Conservation (phyloP, 2,797 vertebrate genomes). For the Valencia hispanica region DNA sequence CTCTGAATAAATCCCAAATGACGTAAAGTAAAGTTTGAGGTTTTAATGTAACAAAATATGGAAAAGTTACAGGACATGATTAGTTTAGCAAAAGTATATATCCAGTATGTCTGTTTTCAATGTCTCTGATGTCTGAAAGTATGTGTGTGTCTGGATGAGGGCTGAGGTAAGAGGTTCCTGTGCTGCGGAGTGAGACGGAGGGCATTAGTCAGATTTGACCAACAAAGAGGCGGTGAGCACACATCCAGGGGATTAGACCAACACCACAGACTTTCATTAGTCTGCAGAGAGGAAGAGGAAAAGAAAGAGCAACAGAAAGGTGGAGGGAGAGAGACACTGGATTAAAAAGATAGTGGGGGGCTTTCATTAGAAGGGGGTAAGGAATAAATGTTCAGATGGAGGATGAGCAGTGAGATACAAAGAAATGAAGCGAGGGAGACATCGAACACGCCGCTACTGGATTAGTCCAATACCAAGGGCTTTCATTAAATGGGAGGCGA, state of each 20-base stretch:
- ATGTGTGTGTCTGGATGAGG: slow-evolving; percentile 32
- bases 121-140: slow-evolving; percentile 27
- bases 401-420: slow-evolving; percentile 56
- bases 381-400: slow-evolving; percentile 58
- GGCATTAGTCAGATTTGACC: slow-evolving; percentile 83
- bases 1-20: not conserved
- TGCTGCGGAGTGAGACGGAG: slow-evolving; percentile 71
- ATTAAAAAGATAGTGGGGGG: slow-evolving; percentile 63
- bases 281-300: slow-evolving; percentile 67
- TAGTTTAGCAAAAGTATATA: not conserved
- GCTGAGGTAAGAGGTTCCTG: slow-evolving; percentile 70
- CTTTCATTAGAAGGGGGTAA: slow-evolving; percentile 57
- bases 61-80: not conserved
- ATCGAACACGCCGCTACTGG: slow-evolving; percentile 51
- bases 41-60: not conserved
- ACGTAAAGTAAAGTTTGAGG: not conserved
- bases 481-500: slow-evolving; percentile 57
- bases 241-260: slow-evolving; percentile 78
- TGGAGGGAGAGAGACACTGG: slow-evolving; percentile 62
- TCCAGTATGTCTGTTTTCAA: slow-evolving; percentile 15
- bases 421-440: slow-evolving; percentile 53
- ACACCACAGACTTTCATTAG: slow-evolving; percentile 81
- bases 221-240: slow-evolving; percentile 77
- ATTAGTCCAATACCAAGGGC: slow-evolving; percentile 52
- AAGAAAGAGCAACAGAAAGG: slow-evolving; percentile 62